Conservation (phyloP, 2,888 invertebrate genomes). For the Philhelius pedissequus region DNA sequence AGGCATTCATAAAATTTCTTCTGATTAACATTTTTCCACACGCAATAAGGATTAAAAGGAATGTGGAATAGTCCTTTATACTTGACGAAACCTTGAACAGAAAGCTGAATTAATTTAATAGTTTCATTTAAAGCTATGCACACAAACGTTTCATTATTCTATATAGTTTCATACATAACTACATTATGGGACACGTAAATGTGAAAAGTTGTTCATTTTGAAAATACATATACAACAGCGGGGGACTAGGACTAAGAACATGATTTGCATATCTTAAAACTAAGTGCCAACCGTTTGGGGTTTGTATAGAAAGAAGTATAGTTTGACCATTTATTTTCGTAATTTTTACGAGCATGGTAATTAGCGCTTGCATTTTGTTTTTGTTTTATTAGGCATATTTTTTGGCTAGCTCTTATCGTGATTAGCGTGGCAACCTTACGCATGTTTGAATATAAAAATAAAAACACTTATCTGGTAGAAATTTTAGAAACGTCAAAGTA, state of each 20-base stretch:
- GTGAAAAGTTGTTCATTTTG: slow-evolving; percentile 59
- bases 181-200: slow-evolving; percentile 12
- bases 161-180: not conserved
- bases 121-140: slow-evolving; percentile 62
- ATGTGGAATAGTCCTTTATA: slow-evolving; percentile 22
- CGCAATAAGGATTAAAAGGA: slow-evolving; percentile 66
- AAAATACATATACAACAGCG: no score
- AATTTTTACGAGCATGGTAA: slow-evolving; percentile 67
- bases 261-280: slow-evolving; percentile 62
- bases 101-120: slow-evolving; percentile 61
- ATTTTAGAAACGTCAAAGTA: slow-evolving; percentile 47
- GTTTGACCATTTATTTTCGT: slow-evolving; percentile 55
- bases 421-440: slow-evolving; percentile 65
- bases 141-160: slow-evolving; percentile 46
- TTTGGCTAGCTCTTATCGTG: slow-evolving; percentile 46
- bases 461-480: slow-evolving; percentile 55
- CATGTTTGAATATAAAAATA: slow-evolving; percentile 64
- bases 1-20: slow-evolving; percentile 68
- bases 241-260: slow-evolving; percentile 4
- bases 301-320: slow-evolving; percentile 14
- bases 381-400: not conserved
- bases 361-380: slow-evolving; percentile 66
- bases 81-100: slow-evolving; percentile 25
- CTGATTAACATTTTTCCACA: slow-evolving; percentile 67
- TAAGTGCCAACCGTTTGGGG: slow-evolving; percentile 47